Base-by-base conservation (phyloP, 2,888 invertebrate species). In the Hypselothyrea guttata region DNA sequence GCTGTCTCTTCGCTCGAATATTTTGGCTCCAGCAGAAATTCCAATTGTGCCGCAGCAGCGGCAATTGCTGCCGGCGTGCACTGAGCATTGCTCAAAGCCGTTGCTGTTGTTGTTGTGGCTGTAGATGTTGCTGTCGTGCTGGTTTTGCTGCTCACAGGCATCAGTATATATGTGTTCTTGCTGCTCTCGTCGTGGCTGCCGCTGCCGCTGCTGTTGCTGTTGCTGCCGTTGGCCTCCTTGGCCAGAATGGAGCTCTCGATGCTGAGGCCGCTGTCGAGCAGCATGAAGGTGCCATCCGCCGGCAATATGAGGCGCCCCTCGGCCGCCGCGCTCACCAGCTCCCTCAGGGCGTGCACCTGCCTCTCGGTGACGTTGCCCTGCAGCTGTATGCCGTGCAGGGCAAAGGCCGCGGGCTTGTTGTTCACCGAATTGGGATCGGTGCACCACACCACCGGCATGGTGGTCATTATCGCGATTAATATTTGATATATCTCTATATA, bases 391-490 rank as follows among this genome's bases (percentile, higher is more conserved):
- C 90, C 90, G 54, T 90, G 90, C 31, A 90, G 73, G 34, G 90
- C 89, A 66, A 90, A 90, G 42, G 90, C 90, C 27, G 88, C 88
- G 13, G 90, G 90, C 59, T 90, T 89, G 57, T 89, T 89, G 73
- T 88, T 90, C 41, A 88, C 88, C 84, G 90, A 90, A 71, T 90
- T 90, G 31, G 90, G 89, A 83, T 90, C 90, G 64, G 90, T 88
- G 66, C 90, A 90, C 90, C 90, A 90, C 46, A 90, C 90, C 46
- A 90, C 90, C 31, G 90, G 90, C 87, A 89, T 90, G 66, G 89
- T 85, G 64, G 90, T 83, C 90, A 90, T 90, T 59, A 37, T 86
- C n/a, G n/a, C n/a, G n/a, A n/a, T n/a, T n/a, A n/a, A n/a, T n/a
- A n/a, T n/a, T n/a, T n/a, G n/a, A n/a, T n/a, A n/a, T n/a, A n/a